phyloP scores from a whole-genome alignment of 2,113 vertebrate species.

The Garra rufa region DNA sequence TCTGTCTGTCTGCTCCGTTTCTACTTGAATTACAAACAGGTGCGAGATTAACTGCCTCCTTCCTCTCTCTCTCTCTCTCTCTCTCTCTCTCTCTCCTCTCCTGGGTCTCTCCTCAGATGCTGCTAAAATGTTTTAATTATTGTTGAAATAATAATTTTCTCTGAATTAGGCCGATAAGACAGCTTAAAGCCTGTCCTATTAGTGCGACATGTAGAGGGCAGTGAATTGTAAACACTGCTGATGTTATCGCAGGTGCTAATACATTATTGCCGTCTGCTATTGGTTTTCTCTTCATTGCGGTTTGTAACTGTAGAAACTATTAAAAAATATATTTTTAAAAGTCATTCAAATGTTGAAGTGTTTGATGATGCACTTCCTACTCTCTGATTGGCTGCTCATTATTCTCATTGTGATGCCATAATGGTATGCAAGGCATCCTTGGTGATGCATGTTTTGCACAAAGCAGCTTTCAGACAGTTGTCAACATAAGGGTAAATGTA shows the following conservation, averaged over 20 bases:
- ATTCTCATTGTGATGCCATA: background rate
- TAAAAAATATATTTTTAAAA: background rate
- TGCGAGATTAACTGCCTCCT: background rate
- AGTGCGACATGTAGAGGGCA: conserved; percentile 49
- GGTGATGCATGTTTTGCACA: background rate
- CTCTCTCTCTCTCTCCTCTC: conserved; percentile 44
- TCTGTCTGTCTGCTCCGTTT: conserved; percentile 14
- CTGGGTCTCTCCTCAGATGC: conserved; percentile 58
- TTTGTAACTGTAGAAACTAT: background rate
- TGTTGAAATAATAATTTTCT: conserved; percentile 61
- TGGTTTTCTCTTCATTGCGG: background rate
- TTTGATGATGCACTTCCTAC: background rate
- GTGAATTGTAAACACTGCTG: conserved; percentile 58
- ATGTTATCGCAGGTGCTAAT: conserved; percentile 60
- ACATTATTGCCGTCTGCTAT: conserved; percentile 25
- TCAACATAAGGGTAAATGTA: background rate
- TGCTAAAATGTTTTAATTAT: conserved; percentile 69
- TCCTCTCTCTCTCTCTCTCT: no score
- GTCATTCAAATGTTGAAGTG: background rate
- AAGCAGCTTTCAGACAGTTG: background rate
- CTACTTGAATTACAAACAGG: conserved; percentile 24
- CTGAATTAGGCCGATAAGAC: conserved; percentile 72
- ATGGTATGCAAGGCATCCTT: background rate
- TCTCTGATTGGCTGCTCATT: background rate
- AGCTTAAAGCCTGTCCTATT: conserved; percentile 58